These are phyloP conservation scores for Triplophysa rosa DNA, from an alignment of 2,113 vertebrate genomes.

Conservation along the genomic window DNA sequence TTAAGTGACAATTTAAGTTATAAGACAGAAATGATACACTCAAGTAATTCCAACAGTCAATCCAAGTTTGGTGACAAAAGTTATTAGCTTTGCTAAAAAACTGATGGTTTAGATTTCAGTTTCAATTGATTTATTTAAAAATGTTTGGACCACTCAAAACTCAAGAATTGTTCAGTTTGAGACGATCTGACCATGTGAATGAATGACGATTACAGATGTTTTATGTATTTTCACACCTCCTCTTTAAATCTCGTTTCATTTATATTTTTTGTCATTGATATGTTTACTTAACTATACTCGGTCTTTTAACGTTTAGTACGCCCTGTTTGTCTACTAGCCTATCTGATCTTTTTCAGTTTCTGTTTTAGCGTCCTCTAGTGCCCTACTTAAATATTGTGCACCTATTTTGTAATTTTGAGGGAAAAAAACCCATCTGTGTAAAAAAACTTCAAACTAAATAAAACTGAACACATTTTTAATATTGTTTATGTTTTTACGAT, in stretches of 20 bases:
- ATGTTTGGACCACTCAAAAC: conserved; percentile 16
- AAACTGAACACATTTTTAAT: background rate
- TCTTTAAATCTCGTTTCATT: background rate
- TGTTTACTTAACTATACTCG: background rate
- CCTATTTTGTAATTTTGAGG: background rate
- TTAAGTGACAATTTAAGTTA: conserved; percentile 36
- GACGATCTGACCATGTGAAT: background rate
- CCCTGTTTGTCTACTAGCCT: background rate
- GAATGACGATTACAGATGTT: background rate
- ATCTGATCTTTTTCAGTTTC: background rate
- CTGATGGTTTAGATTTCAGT: conserved; percentile 23
- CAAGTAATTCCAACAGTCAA: conserved; percentile 32
- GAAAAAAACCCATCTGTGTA: background rate
- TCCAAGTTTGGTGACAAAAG: background rate
- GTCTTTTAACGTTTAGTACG: background rate
- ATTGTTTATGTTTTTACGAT: background rate
- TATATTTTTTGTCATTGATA: background rate
- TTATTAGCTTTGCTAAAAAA: conserved; percentile 30
- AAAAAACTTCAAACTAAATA: background rate
- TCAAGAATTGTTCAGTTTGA: conserved; percentile 42
- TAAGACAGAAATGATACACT: conserved; percentile 37
- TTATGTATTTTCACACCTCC: background rate
- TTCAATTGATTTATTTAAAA: conserved; percentile 17
- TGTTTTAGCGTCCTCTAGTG: conserved; percentile 36
- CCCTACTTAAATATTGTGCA: background rate